Base-by-base conservation (phyloP, 2,797 vertebrate genomes). In the Prunella strophiata region DNA sequence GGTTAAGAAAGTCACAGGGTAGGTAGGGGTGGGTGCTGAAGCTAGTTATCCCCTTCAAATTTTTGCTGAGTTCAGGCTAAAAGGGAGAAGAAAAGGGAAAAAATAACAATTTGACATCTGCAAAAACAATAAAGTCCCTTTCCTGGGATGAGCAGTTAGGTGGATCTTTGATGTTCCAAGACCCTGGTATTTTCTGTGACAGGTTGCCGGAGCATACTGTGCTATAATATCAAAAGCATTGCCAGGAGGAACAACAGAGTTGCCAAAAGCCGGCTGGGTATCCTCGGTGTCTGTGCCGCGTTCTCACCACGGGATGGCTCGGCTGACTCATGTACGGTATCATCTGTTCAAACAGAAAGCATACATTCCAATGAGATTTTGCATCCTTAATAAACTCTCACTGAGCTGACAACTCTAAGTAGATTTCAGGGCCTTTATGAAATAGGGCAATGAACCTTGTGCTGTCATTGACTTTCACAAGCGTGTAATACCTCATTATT, bases 321-420 rank as follows among this genome's bases (percentile, higher is more conserved):
- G 88, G 99, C 99, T 85, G 99, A 99, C 98, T 99, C 99, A 77
- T 99, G 99, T 97, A 99, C 99, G 70, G 99, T 99, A 96, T 99
- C 99, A 97, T 99, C 99, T 99, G 98, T 96, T 97, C 97, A 97
- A 98, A 98, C 30, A 98, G 95, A 98, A 98, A 98, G 96, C 96
- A 98, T 74, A 98, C 93, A 96, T 97, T 97, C 94, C 96, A 97
- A 93, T 98, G 95, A 98, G 97, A 97, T 88, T 95, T 94, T 97
- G 95, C 96, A 96, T 97, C 93, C 95, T 97, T 97, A 97, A 97
- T 97, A 97, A 96, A 96, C 93, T 88, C 96, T 96, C 93, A 88
- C 82, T 93, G 96, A 96, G 97, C 85, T 25, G 59, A 96, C 96
- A 97, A 96, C 94, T 95, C 30, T 94, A 96, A 96, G 92, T 89